Conservation (phyloP, 2,888 invertebrate genomes). For the Plagiodera versicolora region DNA sequence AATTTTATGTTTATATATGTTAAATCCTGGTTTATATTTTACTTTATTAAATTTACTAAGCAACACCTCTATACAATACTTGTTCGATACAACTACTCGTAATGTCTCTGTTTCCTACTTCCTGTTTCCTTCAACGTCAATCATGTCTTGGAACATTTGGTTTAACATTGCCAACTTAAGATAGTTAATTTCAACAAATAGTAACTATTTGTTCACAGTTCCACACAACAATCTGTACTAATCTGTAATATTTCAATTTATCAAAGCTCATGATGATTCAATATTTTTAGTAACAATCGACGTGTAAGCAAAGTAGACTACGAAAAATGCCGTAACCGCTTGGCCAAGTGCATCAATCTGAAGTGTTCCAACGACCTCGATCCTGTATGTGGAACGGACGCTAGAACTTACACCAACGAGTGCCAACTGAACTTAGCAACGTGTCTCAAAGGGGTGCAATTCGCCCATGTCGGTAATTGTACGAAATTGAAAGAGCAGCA, state of each 20-base stretch:
- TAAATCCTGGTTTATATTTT: no score
- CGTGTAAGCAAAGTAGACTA: constrained; percentile 72
- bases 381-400: constrained; percentile 89
- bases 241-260: background rate
- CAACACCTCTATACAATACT: no score
- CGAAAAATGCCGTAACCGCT: constrained; percentile 75
- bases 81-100: no score
- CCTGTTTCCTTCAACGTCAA: no score
- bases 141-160: no score
- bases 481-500: constrained; percentile 68
- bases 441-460: constrained; percentile 83
- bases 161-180: no score
- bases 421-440: constrained; percentile 82
- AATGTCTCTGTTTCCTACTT: no score
- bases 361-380: constrained; percentile 71
- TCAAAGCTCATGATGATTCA: no score
- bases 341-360: constrained; percentile 75
- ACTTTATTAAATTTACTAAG: no score
- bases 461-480: constrained; percentile 88
- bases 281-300: constrained; percentile 53
- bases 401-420: constrained; percentile 79
- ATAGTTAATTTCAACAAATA: no score
- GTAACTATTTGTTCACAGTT: no score
- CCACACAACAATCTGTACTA: background rate
- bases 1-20: no score